Evolutionary conservation across 2,888 invertebrate genomes (phyloP).

Genomic region (Melolontha melolontha): DNA sequence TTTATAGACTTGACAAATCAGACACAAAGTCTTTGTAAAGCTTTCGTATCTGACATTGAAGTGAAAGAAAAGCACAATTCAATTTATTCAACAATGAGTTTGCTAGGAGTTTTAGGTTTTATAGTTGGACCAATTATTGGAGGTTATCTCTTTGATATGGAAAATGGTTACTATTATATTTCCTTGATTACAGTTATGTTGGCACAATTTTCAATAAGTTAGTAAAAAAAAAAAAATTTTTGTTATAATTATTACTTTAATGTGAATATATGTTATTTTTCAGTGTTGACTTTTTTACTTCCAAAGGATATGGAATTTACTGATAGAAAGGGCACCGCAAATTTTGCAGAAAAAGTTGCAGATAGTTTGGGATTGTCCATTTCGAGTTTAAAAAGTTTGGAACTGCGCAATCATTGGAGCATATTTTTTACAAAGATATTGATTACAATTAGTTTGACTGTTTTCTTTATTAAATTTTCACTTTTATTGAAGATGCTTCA

Average conservation of each 20-base stretch:
- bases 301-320: slow-evolving; percentile 2
- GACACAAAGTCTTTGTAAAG: slow-evolving; percentile 36
- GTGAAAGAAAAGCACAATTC: slow-evolving; percentile 10
- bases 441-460: slow-evolving; percentile 27
- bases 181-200: slow-evolving; percentile 4
- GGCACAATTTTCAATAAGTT: slow-evolving; percentile 13
- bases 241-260: too few species aligned
- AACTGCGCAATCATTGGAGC: slow-evolving; percentile 14
- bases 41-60: slow-evolving; percentile 8
- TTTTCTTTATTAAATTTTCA: slow-evolving; percentile 39
- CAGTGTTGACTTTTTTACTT: slow-evolving; percentile 23
- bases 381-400: slow-evolving; percentile 1
- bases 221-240: background rate
- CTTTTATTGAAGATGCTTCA: slow-evolving; percentile 32
- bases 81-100: slow-evolving; percentile 25
- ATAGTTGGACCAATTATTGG: slow-evolving; percentile 39
- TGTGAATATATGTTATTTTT: slow-evolving; percentile 3
- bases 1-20: slow-evolving; percentile 39
- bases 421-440: slow-evolving; percentile 29
- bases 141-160: slow-evolving; percentile 29
- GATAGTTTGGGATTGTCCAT: slow-evolving; percentile 5
- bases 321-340: background rate
- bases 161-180: slow-evolving; percentile 35
- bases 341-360: slow-evolving; percentile 12
- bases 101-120: slow-evolving; percentile 32